phyloP scores from a whole-genome alignment of 2,888 invertebrate species.

The Chloroclystis v-ata region DNA sequence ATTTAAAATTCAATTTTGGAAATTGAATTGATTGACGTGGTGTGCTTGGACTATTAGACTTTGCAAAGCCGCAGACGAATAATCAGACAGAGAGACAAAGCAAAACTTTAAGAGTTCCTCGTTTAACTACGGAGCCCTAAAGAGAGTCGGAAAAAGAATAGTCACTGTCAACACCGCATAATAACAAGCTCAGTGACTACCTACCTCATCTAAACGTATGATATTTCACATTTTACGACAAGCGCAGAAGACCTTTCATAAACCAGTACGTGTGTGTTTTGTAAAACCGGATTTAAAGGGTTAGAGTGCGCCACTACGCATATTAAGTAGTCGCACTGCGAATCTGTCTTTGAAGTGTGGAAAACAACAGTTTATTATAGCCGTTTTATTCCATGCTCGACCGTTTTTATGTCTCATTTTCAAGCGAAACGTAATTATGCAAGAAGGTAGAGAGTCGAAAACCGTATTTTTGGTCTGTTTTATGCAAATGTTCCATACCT shows the following conservation, averaged over 20 bases:
- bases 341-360: conserved; percentile 31
- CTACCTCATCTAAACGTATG: conserved; percentile 26
- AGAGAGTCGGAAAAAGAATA: too few relatives aligned
- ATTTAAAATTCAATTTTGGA: too few relatives aligned
- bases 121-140: too few relatives aligned
- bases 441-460: conserved; percentile 40
- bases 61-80: too few relatives aligned
- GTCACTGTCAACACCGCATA: too few relatives aligned
- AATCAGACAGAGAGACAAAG: too few relatives aligned
- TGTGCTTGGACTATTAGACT: too few relatives aligned
- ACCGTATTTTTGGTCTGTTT: conserved; percentile 62
- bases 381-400: conserved; percentile 45
- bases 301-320: conserved; percentile 33
- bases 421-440: conserved; percentile 61
- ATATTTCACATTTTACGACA: conserved; percentile 29
- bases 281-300: conserved; percentile 31
- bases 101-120: too few relatives aligned
- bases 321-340: conserved; percentile 33
- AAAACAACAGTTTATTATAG: conserved; percentile 39
- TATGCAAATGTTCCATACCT: conserved; percentile 56
- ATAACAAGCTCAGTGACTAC: conserved; percentile 11
- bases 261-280: conserved; percentile 32
- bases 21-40: too few relatives aligned
- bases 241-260: conserved; percentile 30
- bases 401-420: conserved; percentile 61